phyloP scores from a whole-genome alignment of 2,888 invertebrate species.

The Chrysolina haemoptera region DNA sequence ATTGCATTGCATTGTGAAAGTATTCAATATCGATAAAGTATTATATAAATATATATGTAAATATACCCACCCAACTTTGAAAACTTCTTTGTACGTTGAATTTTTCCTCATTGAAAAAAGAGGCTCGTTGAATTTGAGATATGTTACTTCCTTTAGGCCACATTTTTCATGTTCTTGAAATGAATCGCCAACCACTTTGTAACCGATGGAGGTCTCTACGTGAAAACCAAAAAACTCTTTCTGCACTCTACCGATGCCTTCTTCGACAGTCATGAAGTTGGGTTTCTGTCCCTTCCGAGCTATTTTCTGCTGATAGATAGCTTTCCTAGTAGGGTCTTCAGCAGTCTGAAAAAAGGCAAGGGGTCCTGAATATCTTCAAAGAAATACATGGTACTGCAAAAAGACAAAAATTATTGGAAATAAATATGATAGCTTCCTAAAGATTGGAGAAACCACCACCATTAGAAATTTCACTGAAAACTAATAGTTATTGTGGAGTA shows the following conservation, averaged over 20 bases:
- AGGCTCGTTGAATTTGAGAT: slow-evolving; percentile 71
- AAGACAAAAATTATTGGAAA: background rate
- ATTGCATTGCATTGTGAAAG: too few species aligned
- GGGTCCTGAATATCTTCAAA: background rate
- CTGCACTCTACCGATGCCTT: slow-evolving; percentile 75
- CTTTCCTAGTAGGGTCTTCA: slow-evolving; percentile 75
- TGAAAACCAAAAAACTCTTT: slow-evolving; percentile 79
- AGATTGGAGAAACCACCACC: too few species aligned
- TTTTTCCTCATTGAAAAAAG: slow-evolving; percentile 73
- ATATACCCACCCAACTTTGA: slow-evolving; percentile 72
- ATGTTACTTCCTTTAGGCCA: slow-evolving; percentile 76
- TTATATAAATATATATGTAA: background rate
- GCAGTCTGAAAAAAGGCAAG: slow-evolving; percentile 70
- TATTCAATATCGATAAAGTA: too few species aligned
- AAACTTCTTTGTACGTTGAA: slow-evolving; percentile 72
- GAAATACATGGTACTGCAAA: background rate
- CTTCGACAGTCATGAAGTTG: slow-evolving; percentile 74
- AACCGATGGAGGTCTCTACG: slow-evolving; percentile 77
- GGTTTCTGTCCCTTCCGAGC: slow-evolving; percentile 70
- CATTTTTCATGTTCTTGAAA: slow-evolving; percentile 82
- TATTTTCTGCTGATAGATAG: slow-evolving; percentile 77
- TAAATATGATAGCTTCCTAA: background rate
- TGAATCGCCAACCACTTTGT: slow-evolving; percentile 78
- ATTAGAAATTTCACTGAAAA: too few species aligned
- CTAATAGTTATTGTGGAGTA: too few species aligned